Evolutionary conservation across 2,113 vertebrate genomes (phyloP), one percentile per base, ranked within the genome.

Genomic region (Sakesphorus luctuosus): DNA sequence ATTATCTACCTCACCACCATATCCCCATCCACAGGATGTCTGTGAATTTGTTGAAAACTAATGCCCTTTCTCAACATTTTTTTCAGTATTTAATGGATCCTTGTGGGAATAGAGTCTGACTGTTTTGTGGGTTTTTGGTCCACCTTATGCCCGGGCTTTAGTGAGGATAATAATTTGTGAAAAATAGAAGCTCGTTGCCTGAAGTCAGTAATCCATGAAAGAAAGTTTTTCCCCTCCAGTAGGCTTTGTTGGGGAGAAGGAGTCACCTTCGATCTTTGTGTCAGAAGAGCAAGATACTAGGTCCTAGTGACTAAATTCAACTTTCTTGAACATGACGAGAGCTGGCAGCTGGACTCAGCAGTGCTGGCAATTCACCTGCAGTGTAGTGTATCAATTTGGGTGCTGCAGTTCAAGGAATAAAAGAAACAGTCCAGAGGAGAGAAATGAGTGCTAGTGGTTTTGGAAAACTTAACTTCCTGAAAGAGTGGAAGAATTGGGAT

Each of bases 11-110:
- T 61, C 26, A 52, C 18, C 73, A 7, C 55, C 23, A 1, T 63
- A 36, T 84, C 20, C 43, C 19, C 0, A 0, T 59, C 35, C 43
- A 21, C 0, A 2, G 24, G 38, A 52, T 66, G 15, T 33, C 40
- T 68, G 43, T 40, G 40, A 68, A 36, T 33, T 21, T 73, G 12
- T 28, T 87, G 59, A 83, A 83, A 91, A 18, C n/a, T 68, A 26
- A 33, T 56, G 33, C 19, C 4, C 33, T 56, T 74, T 56, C 20
- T 73, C 15, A 26, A 15, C 0, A 6, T 4, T 38, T 81, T 74
- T 71, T 8, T 14, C 2, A 1, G 3, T 58, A 46, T 40, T 87
- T 74, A 78, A 33, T 47, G 36, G 38, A 78, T 82, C 38, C 56
- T 72, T 58, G 19, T 47, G 72, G 67, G 28, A 79, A n/a, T 43